These are phyloP conservation scores for Eustalomyia histrio DNA, from an alignment of 2,888 invertebrate genomes.

Conservation along the genomic window DNA sequence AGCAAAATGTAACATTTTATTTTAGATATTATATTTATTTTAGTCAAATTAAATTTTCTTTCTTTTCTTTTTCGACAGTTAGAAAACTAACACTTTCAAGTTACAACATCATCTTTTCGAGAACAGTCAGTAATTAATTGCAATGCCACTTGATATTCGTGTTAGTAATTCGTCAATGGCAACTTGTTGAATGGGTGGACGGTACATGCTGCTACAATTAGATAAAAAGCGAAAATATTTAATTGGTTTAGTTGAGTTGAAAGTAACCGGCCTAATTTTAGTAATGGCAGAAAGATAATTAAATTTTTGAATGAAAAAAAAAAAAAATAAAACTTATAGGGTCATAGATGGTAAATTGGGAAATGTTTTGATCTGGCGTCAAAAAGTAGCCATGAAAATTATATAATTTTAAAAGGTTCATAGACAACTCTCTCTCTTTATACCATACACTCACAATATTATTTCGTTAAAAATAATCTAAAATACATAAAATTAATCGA, in stretches of 20 bases:
- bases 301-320: background rate
- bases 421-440: no score
- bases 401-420: no score
- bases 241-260: constrained; percentile 16
- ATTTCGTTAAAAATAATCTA: no score
- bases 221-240: background rate
- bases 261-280: constrained; percentile 8
- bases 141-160: constrained; percentile 37
- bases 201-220: background rate
- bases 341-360: background rate
- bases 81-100: constrained; percentile 6
- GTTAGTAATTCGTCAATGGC: constrained; percentile 40
- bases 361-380: no score
- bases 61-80: constrained; percentile 14
- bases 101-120: constrained; percentile 18
- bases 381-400: no score
- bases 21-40: constrained; percentile 14
- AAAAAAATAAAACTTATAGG: background rate
- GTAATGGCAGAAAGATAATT: background rate
- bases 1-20: constrained; percentile 39
- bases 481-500: no score
- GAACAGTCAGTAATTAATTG: constrained; percentile 40
- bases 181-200: background rate
- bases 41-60: constrained; percentile 13
- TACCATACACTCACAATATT: no score